phyloP scores from a whole-genome alignment of 1,140 invertebrate species.

The Rhynchophorus ferrugineus region DNA sequence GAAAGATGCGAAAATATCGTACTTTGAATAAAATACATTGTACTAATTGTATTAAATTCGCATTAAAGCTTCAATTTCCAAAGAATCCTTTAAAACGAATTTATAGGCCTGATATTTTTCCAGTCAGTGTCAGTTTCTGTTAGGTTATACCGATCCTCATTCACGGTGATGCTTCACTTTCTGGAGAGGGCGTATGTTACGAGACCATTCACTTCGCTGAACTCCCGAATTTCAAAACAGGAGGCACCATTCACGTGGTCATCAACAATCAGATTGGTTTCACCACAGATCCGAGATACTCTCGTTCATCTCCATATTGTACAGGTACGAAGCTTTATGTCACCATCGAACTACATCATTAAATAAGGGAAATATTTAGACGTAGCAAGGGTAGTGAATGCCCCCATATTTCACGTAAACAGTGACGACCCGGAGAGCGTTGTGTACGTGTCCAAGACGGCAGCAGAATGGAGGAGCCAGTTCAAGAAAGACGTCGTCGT shows the following conservation, averaged over 20 bases:
- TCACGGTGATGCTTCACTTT: slow-evolving; percentile 86
- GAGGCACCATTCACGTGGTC: slow-evolving; percentile 84
- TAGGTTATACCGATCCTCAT: slow-evolving; percentile 65
- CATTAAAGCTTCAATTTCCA: too few relatives aligned
- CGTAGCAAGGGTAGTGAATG: slow-evolving; percentile 58
- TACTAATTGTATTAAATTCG: too few relatives aligned
- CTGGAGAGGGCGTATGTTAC: slow-evolving; percentile 77
- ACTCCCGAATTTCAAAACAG: slow-evolving; percentile 77
- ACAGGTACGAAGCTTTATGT: slow-evolving; percentile 42
- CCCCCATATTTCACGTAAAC: slow-evolving; percentile 92
- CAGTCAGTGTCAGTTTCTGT: too few relatives aligned
- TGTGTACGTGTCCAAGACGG: slow-evolving; percentile 73
- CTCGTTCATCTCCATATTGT: slow-evolving; percentile 56
- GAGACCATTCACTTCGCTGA: slow-evolving; percentile 84
- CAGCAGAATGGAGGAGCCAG: slow-evolving; percentile 72
- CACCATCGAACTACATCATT: neutral
- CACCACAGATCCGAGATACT: slow-evolving; percentile 81
- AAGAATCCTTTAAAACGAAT: too few relatives aligned
- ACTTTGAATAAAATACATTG: too few relatives aligned
- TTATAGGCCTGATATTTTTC: too few relatives aligned
- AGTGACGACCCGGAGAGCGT: slow-evolving; percentile 88
- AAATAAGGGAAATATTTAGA: slow-evolving; percentile 51
- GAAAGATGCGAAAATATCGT: too few relatives aligned
- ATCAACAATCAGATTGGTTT: slow-evolving; percentile 91
- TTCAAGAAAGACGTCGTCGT: slow-evolving; percentile 87